These are phyloP conservation scores for Vicugna pacos DNA, from an alignment of 2,113 vertebrate species.

Conservation along the genomic window DNA sequence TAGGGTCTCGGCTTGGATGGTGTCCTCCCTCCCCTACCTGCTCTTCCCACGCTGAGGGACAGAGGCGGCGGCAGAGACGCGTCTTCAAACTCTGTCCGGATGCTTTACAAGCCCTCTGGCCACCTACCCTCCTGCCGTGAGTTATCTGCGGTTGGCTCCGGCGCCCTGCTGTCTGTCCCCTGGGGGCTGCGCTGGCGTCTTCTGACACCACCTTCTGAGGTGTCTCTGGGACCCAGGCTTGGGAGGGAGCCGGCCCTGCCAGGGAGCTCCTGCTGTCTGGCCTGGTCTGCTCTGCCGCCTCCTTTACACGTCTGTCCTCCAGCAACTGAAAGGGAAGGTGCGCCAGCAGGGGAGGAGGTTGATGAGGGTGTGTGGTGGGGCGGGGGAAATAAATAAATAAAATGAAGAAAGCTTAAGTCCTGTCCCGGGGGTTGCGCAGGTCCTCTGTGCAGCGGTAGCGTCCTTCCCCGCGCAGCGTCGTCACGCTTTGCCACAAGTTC, in stretches of 20 bases:
- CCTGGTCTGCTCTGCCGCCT: neutral
- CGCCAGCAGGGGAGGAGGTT: neutral
- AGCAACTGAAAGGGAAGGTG: slow-evolving; percentile 78
- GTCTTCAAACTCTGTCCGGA: neutral
- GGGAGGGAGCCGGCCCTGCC: neutral
- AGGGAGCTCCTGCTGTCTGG: neutral
- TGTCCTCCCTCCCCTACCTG: neutral
- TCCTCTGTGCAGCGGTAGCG: slow-evolving; percentile 77
- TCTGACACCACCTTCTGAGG: neutral
- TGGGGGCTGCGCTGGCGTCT: neutral
- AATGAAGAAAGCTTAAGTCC: slow-evolving; percentile 81
- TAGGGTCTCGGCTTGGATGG: neutral
- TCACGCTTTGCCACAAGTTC: slow-evolving; percentile 94
- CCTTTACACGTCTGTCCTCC: slow-evolving; percentile 19
- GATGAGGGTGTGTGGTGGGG: neutral
- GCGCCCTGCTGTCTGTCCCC: neutral
- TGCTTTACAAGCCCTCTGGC: neutral
- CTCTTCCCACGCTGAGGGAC: neutral
- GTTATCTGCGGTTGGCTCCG: neutral
- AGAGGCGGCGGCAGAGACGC: neutral
- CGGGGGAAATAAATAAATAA: slow-evolving; percentile 88
- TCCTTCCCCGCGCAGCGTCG: slow-evolving; percentile 77
- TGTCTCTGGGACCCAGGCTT: neutral
- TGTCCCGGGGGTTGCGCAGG: slow-evolving; percentile 80
- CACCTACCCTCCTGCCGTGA: neutral